These are phyloP conservation scores for Sebastes diaconus DNA, from an alignment of 2,797 vertebrate species.

Conservation along the genomic window DNA sequence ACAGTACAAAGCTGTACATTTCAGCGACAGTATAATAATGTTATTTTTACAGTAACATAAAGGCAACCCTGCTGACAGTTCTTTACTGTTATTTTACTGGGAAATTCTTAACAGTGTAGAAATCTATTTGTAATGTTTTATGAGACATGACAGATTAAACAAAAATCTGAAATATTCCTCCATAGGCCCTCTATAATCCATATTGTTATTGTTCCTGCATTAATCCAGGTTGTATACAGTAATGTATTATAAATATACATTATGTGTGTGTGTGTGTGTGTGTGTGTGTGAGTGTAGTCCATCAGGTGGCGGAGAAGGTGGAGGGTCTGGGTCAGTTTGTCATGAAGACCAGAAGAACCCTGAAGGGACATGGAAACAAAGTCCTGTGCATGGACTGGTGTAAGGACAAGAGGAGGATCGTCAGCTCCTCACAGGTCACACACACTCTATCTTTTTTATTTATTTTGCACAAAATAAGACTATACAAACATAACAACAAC, in stretches of 20 bases:
- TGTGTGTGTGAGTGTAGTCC: conserved; percentile 55
- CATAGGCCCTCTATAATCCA: conserved; percentile 45
- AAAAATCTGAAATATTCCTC: conserved; percentile 4
- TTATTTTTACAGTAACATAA: too few relatives aligned
- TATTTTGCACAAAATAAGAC: too few relatives aligned
- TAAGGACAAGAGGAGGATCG: conserved; percentile 96
- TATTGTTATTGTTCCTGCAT: conserved; percentile 2
- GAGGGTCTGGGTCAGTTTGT: conserved; percentile 96
- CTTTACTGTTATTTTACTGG: too few relatives aligned
- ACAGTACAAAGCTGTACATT: too few relatives aligned
- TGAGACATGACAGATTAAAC: conserved; percentile 15
- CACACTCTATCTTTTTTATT: neutral
- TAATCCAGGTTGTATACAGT: neutral
- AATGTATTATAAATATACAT: too few relatives aligned
- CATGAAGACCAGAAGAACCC: conserved; percentile 97
- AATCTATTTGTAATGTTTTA: neutral
- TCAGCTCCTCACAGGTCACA: conserved; percentile 98
- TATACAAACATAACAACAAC: too few relatives aligned
- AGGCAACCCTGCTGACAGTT: too few relatives aligned
- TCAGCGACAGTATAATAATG: too few relatives aligned
- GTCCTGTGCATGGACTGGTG: conserved; percentile 99
- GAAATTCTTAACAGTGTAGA: too few relatives aligned
- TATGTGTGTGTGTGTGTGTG: neutral
- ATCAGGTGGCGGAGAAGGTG: conserved; percentile 96
- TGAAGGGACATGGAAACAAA: conserved; percentile 99